A percentile compares a stretch with the other conserved stretches of the same genome.
phyloP scores from a whole-genome alignment of 2,888 invertebrate species.

The Criorhina ranunculi region DNA sequence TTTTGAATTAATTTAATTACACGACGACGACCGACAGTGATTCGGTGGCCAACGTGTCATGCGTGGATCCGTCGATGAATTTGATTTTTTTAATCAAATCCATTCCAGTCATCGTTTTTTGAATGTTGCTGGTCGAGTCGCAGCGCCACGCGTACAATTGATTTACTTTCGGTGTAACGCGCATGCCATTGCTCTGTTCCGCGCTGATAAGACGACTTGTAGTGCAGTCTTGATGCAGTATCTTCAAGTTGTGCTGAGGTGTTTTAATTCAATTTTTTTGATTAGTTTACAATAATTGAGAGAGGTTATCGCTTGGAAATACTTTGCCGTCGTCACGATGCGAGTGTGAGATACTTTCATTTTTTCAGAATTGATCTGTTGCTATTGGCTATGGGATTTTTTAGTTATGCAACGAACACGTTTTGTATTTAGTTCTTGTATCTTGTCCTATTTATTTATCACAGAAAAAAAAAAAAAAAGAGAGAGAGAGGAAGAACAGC shows the following conservation, averaged over 20 bases:
- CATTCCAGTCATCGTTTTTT: conserved; percentile 25
- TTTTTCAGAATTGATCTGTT: conserved; percentile 56
- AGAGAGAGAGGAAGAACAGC: neutral
- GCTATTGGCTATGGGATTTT: conserved; percentile 36
- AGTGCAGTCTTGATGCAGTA: conserved; percentile 35
- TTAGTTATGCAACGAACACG: conserved; percentile 55
- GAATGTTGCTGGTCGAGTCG: neutral
- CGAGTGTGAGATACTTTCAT: conserved; percentile 49
- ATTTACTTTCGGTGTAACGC: conserved; percentile 18
- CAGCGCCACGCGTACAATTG: conserved; percentile 67
- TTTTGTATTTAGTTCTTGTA: conserved; percentile 50
- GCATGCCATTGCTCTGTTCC: conserved; percentile 39
- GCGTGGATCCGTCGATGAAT: conserved; percentile 27
- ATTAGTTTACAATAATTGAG: conserved; percentile 44
- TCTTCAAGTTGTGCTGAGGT: conserved; percentile 42
- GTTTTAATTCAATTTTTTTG: conserved; percentile 38
- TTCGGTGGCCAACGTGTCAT: conserved; percentile 68
- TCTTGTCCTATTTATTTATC: conserved; percentile 38
- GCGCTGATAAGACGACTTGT: conserved; percentile 42
- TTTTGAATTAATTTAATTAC: conserved; percentile 42
- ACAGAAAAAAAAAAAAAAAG: neutral
- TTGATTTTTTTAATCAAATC: conserved; percentile 47
- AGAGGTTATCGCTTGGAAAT: conserved; percentile 48
- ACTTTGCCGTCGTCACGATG: conserved; percentile 22
- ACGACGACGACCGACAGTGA: conserved; percentile 19